Percentiles rank a stretch among this genome's conserved stretches.
Conservation (phyloP, 1,140 invertebrate genomes). For the Contarinia nasturtii region DNA sequence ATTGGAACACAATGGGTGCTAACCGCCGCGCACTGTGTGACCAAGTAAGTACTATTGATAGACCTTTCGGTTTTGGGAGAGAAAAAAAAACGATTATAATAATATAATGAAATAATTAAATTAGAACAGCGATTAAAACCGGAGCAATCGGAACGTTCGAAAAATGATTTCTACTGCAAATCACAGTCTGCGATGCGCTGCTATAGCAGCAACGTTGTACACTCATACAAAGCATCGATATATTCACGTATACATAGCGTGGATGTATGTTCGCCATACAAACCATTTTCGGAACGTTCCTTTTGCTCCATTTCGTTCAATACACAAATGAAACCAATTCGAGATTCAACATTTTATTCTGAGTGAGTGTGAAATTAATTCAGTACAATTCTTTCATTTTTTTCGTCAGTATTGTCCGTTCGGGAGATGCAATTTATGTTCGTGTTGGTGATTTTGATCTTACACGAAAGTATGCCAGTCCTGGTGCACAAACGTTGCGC, state of each 20-base stretch:
- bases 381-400: slow-evolving; percentile 2
- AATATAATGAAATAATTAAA: too few relatives aligned
- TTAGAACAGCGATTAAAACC: too few relatives aligned
- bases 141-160: too few relatives aligned
- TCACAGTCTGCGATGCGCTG: too few relatives aligned
- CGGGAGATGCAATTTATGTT: slow-evolving; percentile 78
- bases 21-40: slow-evolving; percentile 89
- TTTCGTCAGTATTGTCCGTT: slow-evolving; percentile 60
- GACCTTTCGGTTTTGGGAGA: too few relatives aligned
- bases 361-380: not conserved
- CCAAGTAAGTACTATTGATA: slow-evolving; percentile 70
- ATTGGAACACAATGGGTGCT: slow-evolving; percentile 90
- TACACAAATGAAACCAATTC: not conserved
- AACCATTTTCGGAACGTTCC: too few relatives aligned
- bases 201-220: too few relatives aligned
- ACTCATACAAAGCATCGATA: too few relatives aligned
- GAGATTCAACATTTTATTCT: not conserved
- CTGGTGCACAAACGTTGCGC: slow-evolving; percentile 68
- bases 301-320: not conserved
- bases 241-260: too few relatives aligned
- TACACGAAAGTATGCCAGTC: slow-evolving; percentile 66
- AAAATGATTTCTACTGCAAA: too few relatives aligned
- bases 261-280: too few relatives aligned
- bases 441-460: slow-evolving; percentile 85
- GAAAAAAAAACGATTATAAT: too few relatives aligned